These are phyloP conservation scores for Tragelaphus strepsiceros DNA, from an alignment of 2,113 vertebrate genomes.

Conservation along the genomic window DNA sequence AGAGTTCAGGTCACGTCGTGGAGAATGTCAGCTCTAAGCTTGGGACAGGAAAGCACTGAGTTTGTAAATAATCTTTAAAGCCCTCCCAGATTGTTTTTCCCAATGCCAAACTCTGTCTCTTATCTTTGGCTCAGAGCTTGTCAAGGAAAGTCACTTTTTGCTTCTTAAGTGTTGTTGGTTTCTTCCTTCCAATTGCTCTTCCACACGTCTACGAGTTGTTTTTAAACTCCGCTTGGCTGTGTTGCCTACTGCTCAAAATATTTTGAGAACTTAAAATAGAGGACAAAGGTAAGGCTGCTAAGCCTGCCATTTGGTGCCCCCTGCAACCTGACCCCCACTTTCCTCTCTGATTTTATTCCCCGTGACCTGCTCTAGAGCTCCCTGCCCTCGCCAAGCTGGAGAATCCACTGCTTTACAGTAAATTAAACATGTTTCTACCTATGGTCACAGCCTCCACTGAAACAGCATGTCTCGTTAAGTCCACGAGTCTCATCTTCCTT, in stretches of 20 bases:
- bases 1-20: background rate
- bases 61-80: constrained; percentile 4
- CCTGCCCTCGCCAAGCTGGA: background rate
- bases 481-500: background rate
- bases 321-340: background rate
- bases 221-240: background rate
- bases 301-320: background rate
- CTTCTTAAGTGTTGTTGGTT: background rate
- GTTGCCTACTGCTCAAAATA: background rate
- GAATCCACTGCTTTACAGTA: background rate
- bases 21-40: background rate
- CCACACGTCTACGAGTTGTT: background rate
- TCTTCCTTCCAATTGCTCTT: background rate
- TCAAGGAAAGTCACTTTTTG: background rate
- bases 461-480: no score
- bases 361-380: background rate
- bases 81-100: background rate
- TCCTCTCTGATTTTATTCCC: background rate
- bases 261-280: background rate
- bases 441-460: background rate
- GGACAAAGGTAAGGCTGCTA: background rate
- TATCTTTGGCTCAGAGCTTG: background rate
- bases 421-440: background rate
- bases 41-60: background rate
- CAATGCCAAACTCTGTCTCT: background rate